Evolutionary conservation across 2,797 vertebrate genomes (phyloP).

Genomic region (Macropus fuliginosus): DNA sequence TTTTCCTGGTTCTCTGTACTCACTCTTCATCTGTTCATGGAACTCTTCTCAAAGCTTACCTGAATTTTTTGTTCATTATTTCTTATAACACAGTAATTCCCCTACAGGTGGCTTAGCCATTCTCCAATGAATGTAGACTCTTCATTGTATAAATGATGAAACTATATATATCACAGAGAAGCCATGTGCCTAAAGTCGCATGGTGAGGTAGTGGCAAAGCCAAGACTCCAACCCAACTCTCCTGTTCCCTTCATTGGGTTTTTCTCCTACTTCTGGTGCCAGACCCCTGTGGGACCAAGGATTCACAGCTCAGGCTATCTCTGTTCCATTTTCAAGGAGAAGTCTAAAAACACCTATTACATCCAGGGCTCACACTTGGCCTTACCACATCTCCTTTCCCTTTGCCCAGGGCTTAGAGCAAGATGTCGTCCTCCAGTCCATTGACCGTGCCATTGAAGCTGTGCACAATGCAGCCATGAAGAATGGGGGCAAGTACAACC

Average conservation of each 20-base stretch:
- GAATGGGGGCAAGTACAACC: conserved; percentile 97
- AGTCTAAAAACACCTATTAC: background rate
- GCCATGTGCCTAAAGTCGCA: background rate
- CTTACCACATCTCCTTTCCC: background rate
- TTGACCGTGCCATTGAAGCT: conserved; percentile 97
- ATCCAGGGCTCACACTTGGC: conserved; percentile 62
- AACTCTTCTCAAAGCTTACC: background rate
- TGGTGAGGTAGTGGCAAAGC: background rate
- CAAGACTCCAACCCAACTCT: background rate
- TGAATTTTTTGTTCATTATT: background rate
- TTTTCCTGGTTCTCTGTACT: background rate
- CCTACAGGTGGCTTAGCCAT: background rate
- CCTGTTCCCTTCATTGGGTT: background rate
- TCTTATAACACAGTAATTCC: background rate
- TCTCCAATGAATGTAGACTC: background rate
- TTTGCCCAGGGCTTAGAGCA: conserved; percentile 90
- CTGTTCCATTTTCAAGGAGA: background rate
- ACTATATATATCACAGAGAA: background rate
- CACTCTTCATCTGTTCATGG: background rate
- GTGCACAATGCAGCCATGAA: conserved; percentile 98
- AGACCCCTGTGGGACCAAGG: background rate
- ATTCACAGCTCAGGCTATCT: background rate
- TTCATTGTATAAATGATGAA: background rate
- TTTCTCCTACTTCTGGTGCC: background rate
- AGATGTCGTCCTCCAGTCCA: conserved; percentile 97